Base-by-base conservation (phyloP, 2,797 vertebrate genomes). In the Melanotaenia pygmaea region DNA sequence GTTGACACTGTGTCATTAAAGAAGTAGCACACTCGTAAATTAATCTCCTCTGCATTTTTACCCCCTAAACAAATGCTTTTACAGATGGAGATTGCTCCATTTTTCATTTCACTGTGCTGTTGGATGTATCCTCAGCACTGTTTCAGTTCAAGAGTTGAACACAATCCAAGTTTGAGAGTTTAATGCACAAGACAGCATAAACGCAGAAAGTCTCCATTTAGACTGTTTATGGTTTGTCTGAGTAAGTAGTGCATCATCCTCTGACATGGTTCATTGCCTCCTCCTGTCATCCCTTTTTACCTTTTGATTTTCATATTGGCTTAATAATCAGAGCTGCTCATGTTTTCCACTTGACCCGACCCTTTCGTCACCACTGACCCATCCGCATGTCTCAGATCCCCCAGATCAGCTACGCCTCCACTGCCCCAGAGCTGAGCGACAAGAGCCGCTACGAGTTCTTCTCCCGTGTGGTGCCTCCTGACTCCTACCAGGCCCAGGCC, bases 401-500 rank as follows among this genome's bases (percentile, higher is more conserved):
- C 1, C 97, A 98, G 94, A 97, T 98, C 92, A 98, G 96, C 89
- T 98, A 98, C 0, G 97, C 97, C 54, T 97, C 96, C 79, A 97
- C 97, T 0, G 97, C 97, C 3, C 97, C 97, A 0, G 97, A 98
- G 91, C 95, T 98, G 73, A 97, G 96, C 0, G 97, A 98, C 91
- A 96, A 96, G 24, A 97, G 94, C 11, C 96, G 97, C 34, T 98
- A 97, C 0, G 96, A 97, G 84, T 98, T 95, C 92, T 98, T 98
- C 94, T 98, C 97, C 4, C 94, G 97, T 0, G 96, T 98, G 87
- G 96, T 98, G 59, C 97, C 97, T 0, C 97, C 97, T 0, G 97
- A 98, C 84, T 97, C 96, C 64, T 97, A 97, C 89, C 97, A 98
- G 92, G 97, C 97, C 1, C 95, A 97, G 90, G 96, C 97, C 57